phyloP scores from a whole-genome alignment of 2,113 vertebrate species.

The Origma solitaria region DNA sequence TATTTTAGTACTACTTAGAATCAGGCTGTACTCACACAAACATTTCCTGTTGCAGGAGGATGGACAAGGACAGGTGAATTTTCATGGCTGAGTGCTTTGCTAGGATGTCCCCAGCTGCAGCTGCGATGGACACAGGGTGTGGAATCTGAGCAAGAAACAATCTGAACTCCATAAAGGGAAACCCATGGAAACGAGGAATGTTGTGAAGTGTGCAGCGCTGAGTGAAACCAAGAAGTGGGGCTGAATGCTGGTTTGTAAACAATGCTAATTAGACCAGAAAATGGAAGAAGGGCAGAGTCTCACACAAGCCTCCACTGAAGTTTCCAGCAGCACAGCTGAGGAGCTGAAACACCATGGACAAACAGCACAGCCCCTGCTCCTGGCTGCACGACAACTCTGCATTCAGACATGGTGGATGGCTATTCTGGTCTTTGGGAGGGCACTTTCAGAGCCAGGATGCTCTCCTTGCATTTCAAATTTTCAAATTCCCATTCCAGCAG shows the following conservation, averaged over 20 bases:
- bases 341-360: rapidly evolving
- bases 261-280: neutral
- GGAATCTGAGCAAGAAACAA: neutral
- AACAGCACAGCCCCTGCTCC: neutral
- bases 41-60: neutral
- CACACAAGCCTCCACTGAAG: neutral
- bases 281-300: neutral
- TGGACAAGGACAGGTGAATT: neutral
- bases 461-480: neutral
- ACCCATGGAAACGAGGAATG: rapidly evolving
- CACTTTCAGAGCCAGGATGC: neutral
- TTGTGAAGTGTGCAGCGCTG: neutral
- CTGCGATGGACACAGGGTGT: rapidly evolving
- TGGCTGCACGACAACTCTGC: rapidly evolving
- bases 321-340: neutral
- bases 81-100: neutral
- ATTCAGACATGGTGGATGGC: rapidly evolving
- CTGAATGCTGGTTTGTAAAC: neutral
- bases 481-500: neutral
- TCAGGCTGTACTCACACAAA: neutral
- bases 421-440: neutral
- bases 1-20: neutral
- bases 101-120: neutral
- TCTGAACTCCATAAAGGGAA: neutral
- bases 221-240: neutral